These are phyloP conservation scores for Eulimnadia texana DNA, from an alignment of 1,140 invertebrate species.

Conservation along the genomic window DNA sequence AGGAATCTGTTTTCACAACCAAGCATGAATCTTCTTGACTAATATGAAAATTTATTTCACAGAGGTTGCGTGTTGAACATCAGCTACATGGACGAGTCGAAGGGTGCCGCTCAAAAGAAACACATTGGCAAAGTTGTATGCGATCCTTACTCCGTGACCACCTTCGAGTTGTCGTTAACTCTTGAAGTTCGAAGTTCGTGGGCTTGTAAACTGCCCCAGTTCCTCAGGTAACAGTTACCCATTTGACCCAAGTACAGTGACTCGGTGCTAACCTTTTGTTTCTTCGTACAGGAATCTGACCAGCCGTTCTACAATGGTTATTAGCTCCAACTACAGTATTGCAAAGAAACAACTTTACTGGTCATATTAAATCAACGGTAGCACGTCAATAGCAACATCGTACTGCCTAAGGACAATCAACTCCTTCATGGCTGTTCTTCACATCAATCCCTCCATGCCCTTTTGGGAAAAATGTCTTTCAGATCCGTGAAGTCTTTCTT, in stretches of 20 bases:
- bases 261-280: neutral
- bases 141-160: constrained; percentile 1
- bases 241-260: too few relatives aligned
- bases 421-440: too few relatives aligned
- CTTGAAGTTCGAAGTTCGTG: neutral
- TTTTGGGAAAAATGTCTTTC: too few relatives aligned
- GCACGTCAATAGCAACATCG: too few relatives aligned
- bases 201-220: constrained; percentile 3
- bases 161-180: constrained; percentile 1
- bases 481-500: too few relatives aligned
- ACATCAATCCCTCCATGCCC: too few relatives aligned
- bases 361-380: too few relatives aligned
- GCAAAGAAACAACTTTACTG: constrained; percentile 4
- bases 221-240: neutral
- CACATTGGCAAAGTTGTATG: neutral
- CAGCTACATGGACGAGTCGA: neutral
- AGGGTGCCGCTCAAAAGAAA: neutral
- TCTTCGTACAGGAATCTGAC: neutral
- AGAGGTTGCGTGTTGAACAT: constrained; percentile 9
- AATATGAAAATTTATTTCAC: neutral
- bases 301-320: neutral
- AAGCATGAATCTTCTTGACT: too few relatives aligned
- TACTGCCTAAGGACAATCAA: too few relatives aligned
- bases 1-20: too few relatives aligned
- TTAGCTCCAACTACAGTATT: constrained; percentile 4